Evolutionary conservation across 2,113 vertebrate genomes (phyloP).

Genomic region (Lethenteron camtschaticum): DNA sequence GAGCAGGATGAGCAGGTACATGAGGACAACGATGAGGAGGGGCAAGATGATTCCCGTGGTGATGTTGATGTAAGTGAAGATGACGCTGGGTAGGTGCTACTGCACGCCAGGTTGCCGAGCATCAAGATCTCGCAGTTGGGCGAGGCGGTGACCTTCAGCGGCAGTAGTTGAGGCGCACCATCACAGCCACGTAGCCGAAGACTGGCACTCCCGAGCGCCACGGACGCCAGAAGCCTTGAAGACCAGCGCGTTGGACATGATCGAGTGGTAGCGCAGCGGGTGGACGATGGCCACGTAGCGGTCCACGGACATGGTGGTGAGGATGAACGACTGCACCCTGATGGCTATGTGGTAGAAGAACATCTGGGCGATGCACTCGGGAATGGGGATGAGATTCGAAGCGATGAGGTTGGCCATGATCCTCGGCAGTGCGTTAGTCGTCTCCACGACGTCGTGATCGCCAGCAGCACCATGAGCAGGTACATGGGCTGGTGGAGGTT

Average conservation of each 20-base stretch:
- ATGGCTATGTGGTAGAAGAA: conserved; percentile 19
- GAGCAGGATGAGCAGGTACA: conserved; percentile 15
- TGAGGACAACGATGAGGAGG: conserved; percentile 16
- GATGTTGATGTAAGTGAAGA: conserved; percentile 12
- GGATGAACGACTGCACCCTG: conserved; percentile 16
- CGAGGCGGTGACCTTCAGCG: conserved; percentile 16
- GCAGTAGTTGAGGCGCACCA: conserved; percentile 15
- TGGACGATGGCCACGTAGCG: conserved; percentile 17
- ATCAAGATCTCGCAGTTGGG: conserved; percentile 19
- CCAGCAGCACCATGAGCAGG: no score
- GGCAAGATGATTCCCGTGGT: conserved; percentile 13
- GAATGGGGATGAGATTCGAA: conserved; percentile 17
- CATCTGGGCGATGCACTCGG: conserved; percentile 18
- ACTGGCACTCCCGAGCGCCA: conserved; percentile 18
- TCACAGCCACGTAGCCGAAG: conserved; percentile 16
- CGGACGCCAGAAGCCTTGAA: conserved; percentile 6
- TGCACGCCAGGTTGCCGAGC: conserved; percentile 14
- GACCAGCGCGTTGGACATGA: conserved; percentile 12
- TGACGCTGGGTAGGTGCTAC: not conserved
- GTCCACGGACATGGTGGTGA: conserved; percentile 20
- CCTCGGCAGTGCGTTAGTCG: not conserved
- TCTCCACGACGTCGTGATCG: no score
- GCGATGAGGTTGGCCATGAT: conserved; percentile 15
- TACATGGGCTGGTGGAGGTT: no score
- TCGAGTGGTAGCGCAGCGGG: conserved; percentile 14